These are phyloP conservation scores for Anseranas semipalmata DNA, from an alignment of 2,113 vertebrate genomes.

Conservation along the genomic window DNA sequence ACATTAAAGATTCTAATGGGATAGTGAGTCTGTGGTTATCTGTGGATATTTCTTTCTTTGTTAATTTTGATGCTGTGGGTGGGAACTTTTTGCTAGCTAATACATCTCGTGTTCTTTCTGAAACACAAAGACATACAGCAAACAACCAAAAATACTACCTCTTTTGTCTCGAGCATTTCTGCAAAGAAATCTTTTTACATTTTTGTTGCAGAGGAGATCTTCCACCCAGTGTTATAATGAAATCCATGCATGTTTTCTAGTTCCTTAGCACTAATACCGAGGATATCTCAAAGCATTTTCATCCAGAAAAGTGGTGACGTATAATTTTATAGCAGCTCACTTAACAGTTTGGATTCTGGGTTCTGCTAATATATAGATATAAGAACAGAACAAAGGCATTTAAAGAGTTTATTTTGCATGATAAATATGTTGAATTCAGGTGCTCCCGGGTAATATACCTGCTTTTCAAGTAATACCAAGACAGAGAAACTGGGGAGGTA, in stretches of 20 bases:
- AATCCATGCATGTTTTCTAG: not conserved
- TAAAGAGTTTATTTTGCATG: not conserved
- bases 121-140: not conserved
- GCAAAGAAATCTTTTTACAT: not conserved
- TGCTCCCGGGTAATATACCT: not conserved
- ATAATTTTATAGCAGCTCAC: not conserved
- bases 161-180: not conserved
- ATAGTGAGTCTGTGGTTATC: conserved; percentile 30
- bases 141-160: not conserved
- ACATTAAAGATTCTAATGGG: conserved; percentile 52
- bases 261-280: not conserved
- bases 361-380: not conserved
- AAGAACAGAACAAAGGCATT: not conserved
- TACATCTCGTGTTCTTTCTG: not conserved
- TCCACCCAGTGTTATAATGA: not conserved
- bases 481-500: not conserved
- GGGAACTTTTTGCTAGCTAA: conserved; percentile 3
- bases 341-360: not conserved
- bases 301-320: not conserved
- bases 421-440: not conserved
- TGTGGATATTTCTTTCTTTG: not conserved
- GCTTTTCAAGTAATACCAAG: not conserved
- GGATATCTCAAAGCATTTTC: not conserved
- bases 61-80: conserved; percentile 32
- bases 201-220: not conserved